phyloP scores from a whole-genome alignment of 2,797 vertebrate genomes.

The Hafferia zeledoni region DNA sequence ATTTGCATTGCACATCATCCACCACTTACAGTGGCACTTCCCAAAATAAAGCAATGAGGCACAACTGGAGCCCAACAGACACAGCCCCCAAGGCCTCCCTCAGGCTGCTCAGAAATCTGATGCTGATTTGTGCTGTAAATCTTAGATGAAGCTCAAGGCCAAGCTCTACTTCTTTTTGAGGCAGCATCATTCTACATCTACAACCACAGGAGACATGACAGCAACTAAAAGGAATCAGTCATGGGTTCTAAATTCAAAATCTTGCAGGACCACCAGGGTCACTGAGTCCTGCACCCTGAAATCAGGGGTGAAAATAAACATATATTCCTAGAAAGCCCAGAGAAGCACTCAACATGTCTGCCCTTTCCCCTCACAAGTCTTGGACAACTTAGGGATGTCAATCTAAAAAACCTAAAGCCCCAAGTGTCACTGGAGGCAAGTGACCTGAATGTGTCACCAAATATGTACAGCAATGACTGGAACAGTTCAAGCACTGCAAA shows the following conservation, averaged over 20 bases:
- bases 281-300: not conserved
- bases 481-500: not conserved
- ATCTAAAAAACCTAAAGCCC: not conserved
- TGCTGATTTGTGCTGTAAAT: not conserved
- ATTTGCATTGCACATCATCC: not conserved
- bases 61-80: not conserved
- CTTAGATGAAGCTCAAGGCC: not conserved
- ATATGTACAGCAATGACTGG: not conserved
- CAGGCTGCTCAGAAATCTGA: not conserved
- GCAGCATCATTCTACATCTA: not conserved
- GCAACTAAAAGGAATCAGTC: not conserved
- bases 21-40: not conserved
- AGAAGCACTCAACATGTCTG: not conserved
- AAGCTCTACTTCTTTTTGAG: not conserved
- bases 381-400: not conserved
- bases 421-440: not conserved
- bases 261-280: not conserved
- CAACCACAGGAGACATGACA: fast-evolving
- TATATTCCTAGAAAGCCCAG: not conserved
- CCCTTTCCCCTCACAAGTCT: not conserved
- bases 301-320: not conserved
- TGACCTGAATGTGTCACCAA: not conserved
- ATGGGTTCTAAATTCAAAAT: not conserved
- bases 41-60: not conserved
- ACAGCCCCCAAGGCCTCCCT: not conserved